Evolutionary conservation across 1,140 invertebrate genomes (phyloP).

Genomic region (Belonocnema kinseyi): DNA sequence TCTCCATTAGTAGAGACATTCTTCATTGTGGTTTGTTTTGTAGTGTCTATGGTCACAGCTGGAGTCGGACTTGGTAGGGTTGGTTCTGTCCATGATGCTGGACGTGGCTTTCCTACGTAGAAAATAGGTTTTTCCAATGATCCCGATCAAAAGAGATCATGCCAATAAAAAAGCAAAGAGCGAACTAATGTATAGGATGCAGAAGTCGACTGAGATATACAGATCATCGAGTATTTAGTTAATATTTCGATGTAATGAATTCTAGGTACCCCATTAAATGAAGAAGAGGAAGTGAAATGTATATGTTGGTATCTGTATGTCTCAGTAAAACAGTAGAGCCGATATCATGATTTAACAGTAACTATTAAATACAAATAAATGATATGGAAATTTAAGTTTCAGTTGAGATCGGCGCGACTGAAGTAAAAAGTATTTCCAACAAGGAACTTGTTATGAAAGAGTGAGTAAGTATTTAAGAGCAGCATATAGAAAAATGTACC

Average conservation of each 20-base stretch:
- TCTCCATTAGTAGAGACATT: constrained; percentile 58
- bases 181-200: background rate
- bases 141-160: constrained; percentile 40
- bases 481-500: constrained; percentile 37
- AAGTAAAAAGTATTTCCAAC: too few species aligned
- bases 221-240: too few species aligned
- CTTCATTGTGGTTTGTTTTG: constrained; percentile 56
- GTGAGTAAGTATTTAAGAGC: background rate
- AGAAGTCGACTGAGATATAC: too few species aligned
- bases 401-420: background rate
- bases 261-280: too few species aligned
- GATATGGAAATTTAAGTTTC: constrained; percentile 14
- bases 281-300: too few species aligned
- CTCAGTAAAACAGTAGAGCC: too few species aligned
- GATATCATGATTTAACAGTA: too few species aligned
- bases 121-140: constrained; percentile 58
- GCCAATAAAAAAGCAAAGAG: background rate
- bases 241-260: too few species aligned
- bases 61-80: constrained; percentile 76
- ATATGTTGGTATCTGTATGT: too few species aligned
- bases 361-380: background rate
- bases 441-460: too few species aligned
- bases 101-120: constrained; percentile 62
- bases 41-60: constrained; percentile 45
- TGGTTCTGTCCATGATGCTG: constrained; percentile 58